Base-by-base conservation (phyloP, 2,797 vertebrate species). In the Ibycter americanus region DNA sequence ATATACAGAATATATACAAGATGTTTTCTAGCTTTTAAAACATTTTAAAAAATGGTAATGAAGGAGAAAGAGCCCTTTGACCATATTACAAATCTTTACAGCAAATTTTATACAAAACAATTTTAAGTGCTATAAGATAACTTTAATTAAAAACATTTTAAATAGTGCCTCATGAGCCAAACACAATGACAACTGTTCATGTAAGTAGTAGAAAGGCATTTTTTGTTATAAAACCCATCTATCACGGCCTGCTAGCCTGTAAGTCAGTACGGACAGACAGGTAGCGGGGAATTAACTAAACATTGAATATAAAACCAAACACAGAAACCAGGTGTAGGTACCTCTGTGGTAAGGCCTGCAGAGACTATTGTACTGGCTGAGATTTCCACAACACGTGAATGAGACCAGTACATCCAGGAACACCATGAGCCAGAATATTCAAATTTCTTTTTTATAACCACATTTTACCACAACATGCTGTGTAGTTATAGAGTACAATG, bases 101-200 rank as follows among this genome's bases (percentile, higher is more conserved):
- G 97, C 97, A 98, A 98, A 98, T 98, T 99, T 98, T 98, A 98
- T 98, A 99, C 99, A 99, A 99, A 98, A 96, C 98, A 98, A 98
- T 98, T 98, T 99, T 99, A 99, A 99, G 99, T 99, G 99, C 99
- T 99, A 99, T 98, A 99, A 99, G 98, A 98, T 97, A 98, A 98
- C 82, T 93, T 96, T 94, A 79, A 93, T 96, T 54, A 55, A 98
- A 98, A 98, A 95, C 77, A 96, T 98, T 98, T 98, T 98, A 99
- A 99, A 99, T 99, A 99, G 99, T 99, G 99, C 99, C 99, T 99
- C 97, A 93, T 98, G 98, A 99, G 98, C 99, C 98, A 98, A 97
- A 98, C 95, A 95, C 90, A 88, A 96, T 46, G 78, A 93, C 95
- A 92, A 89, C 87, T 85, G 82, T 98, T 97, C 66, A 79, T 62